Evolutionary conservation across 2,113 vertebrate genomes (phyloP), one percentile per base, ranked within the genome.

Genomic region (Prunella fulvescens): DNA sequence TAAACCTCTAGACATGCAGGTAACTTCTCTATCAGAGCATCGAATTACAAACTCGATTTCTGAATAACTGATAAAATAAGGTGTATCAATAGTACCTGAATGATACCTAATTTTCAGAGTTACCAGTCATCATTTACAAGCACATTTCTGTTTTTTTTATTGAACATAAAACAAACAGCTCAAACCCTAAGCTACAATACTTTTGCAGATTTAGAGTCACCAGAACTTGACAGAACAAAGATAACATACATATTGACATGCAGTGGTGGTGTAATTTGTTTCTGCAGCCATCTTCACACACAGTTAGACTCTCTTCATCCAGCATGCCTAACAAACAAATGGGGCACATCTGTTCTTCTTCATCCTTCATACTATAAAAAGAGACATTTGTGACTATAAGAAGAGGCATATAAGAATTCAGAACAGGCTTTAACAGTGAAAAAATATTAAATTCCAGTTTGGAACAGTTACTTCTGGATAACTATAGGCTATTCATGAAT

Each of bases 251-350:
- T 92, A 99, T 99, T 48, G 99, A 99, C 99, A 99, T 99, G 99
- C 99, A 99, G 94, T 99, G 99, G 88, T 99, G 99, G 96, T 99
- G 99, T 77, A 99, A 98, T 95, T 99, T 99, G 93, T 99, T 99
- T 85, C 99, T 97, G 96, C 99, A 99, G 95, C 98, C 99, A 33
- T 99, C 99, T 95, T 99, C 99, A 96, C 99, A 96, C 11, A 96
- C 89, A 57, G 76, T 95, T 91, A 92, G 62, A 40, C 98, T 99
- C 70, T 99, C 99, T 91, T 99, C 99, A 60, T 99, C 98, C 91
- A 99, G 97, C 99, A 99, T 99, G 95, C 98, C 98, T 97, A 99
- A 66, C 90, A 99, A 96, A 95, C 99, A 99, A 88, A 99, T 99
- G 14, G 99, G 99, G 94, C 99, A 99, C 98, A 99, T 98, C 95